Percentiles rank a stretch among this genome's conserved stretches.
Evolutionary conservation across 2,113 vertebrate genomes (phyloP).

Genomic region (Tachuris rubrigastra): DNA sequence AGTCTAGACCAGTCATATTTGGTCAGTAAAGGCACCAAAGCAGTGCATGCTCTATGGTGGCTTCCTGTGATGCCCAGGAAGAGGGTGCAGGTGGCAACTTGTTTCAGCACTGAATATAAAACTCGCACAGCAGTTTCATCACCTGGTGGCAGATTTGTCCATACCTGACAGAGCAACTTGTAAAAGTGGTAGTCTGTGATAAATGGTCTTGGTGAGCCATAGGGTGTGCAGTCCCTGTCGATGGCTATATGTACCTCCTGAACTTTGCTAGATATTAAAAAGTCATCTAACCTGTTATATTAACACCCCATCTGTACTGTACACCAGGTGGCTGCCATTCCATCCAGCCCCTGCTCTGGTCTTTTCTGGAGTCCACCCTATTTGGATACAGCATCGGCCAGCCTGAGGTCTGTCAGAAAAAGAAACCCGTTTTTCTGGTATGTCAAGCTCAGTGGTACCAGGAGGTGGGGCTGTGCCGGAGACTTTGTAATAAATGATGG

Average conservation of each 20-base stretch:
- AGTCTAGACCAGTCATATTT: background rate
- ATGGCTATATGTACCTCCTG: background rate
- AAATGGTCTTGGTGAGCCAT: background rate
- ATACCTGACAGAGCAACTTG: background rate
- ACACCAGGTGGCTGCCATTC: background rate
- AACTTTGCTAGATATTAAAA: background rate
- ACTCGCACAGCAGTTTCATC: background rate
- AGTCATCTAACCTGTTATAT: background rate
- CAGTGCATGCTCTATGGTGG: background rate
- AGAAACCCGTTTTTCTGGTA: background rate
- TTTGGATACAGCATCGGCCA: background rate
- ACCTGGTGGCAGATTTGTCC: background rate
- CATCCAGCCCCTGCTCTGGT: background rate
- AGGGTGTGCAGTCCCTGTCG: background rate
- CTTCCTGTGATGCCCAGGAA: background rate
- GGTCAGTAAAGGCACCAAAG: background rate
- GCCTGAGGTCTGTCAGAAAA: background rate
- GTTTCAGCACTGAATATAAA: background rate
- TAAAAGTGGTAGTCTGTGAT: background rate
- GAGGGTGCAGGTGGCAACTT: background rate
- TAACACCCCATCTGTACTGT: background rate
- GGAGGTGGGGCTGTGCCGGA: conserved; percentile 1
- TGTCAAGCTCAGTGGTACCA: background rate
- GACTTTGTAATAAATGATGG: background rate
- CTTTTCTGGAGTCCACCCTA: background rate